phyloP scores from a whole-genome alignment of 2,113 vertebrate species.

The Petrocephalus zakoni region DNA sequence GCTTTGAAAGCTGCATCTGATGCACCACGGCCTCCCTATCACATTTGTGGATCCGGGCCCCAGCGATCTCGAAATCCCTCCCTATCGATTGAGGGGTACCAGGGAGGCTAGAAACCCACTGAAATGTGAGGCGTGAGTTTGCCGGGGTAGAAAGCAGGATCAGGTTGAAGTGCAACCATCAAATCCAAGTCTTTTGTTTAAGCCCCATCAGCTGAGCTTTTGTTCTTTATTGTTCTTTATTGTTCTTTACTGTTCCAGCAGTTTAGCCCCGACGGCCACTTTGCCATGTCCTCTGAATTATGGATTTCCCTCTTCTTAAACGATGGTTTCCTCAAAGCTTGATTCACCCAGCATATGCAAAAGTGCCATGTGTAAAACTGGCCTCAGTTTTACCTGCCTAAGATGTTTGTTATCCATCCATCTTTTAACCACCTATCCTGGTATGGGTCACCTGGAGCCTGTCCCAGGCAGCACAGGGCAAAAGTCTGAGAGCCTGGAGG shows the following conservation, averaged over 20 bases:
- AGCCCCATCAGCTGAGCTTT: background rate
- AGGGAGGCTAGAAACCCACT: background rate
- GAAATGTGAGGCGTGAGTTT: background rate
- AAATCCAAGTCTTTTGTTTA: conserved; percentile 37
- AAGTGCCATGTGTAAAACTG: background rate
- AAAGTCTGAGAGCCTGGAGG: background rate
- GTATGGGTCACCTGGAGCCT: background rate
- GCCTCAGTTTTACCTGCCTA: background rate
- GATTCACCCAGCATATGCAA: background rate
- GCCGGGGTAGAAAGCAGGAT: background rate
- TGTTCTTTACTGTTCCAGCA: conserved; percentile 49
- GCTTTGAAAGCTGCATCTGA: background rate
- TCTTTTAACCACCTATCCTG: background rate
- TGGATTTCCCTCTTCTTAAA: background rate
- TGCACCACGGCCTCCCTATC: background rate
- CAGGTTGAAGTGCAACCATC: background rate
- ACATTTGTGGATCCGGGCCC: background rate
- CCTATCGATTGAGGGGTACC: background rate
- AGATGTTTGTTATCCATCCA: background rate
- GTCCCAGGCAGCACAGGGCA: background rate
- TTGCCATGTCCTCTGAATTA: background rate
- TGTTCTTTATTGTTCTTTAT: background rate
- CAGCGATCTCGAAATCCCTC: background rate
- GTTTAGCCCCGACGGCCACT: conserved; percentile 14
- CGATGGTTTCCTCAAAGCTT: background rate